Conservation (phyloP, 2,797 vertebrate species). For the Poeciliopsis paucimaculata region DNA sequence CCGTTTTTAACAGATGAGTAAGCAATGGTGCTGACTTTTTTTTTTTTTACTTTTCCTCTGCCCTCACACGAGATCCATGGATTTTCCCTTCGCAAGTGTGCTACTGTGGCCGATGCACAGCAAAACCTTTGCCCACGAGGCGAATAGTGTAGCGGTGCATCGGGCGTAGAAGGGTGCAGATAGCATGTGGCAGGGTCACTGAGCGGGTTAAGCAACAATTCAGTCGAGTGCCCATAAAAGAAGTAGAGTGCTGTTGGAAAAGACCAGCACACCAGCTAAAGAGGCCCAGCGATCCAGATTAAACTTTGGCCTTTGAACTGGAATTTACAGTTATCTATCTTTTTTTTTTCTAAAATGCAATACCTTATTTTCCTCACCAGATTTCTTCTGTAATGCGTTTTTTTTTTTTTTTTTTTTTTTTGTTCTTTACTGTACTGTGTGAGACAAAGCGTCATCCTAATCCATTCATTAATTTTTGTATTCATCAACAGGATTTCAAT, state of each 20-base stretch:
- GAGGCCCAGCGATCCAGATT: constrained; percentile 53
- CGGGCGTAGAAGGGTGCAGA: constrained; percentile 63
- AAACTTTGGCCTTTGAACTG: constrained; percentile 60
- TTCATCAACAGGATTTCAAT: constrained; percentile 66
- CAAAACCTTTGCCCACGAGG: constrained; percentile 71
- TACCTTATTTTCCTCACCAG: neutral
- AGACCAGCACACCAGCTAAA: constrained; percentile 62
- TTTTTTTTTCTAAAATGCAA: neutral
- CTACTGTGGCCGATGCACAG: constrained; percentile 71
- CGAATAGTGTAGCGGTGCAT: constrained; percentile 69
- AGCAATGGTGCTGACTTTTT: constrained; percentile 80
- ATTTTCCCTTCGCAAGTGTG: constrained; percentile 71
- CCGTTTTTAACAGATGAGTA: constrained; percentile 89
- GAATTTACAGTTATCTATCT: constrained; percentile 8
- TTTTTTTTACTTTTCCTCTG: constrained; percentile 13
- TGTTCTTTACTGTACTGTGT: constrained; percentile 22
- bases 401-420: constrained; percentile 28
- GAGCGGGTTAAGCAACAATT: constrained; percentile 85
- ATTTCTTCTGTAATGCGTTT: constrained; percentile 20
- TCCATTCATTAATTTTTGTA: constrained; percentile 66
- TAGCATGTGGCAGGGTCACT: constrained; percentile 83
- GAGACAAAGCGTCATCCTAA: constrained; percentile 55
- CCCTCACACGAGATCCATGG: constrained; percentile 75
- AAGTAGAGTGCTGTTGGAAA: constrained; percentile 63
- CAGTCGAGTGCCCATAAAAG: constrained; percentile 76